A percentile compares a stretch with the other conserved stretches of the same genome.
phyloP scores from a whole-genome alignment of 2,797 vertebrate species.

The Pangasius djambal region DNA sequence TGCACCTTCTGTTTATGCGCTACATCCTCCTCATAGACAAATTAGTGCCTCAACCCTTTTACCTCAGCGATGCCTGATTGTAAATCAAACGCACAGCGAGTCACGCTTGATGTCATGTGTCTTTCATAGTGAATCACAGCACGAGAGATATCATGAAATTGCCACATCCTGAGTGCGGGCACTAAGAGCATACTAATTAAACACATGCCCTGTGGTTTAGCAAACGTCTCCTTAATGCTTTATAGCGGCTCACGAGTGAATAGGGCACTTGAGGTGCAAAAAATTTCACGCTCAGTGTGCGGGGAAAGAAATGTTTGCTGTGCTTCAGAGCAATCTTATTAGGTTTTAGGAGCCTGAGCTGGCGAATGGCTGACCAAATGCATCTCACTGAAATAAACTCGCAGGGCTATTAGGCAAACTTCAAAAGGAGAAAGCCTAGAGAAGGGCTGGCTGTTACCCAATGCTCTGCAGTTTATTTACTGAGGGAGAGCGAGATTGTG shows the following conservation, averaged over 20 bases:
- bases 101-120: constrained; percentile 22
- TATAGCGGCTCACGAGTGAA: not conserved
- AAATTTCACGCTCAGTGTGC: not conserved
- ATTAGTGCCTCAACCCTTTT: not conserved
- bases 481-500: not conserved
- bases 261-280: constrained; percentile 15
- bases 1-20: not conserved
- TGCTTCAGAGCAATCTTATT: constrained; percentile 44
- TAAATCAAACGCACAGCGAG: not conserved
- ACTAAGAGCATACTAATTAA: constrained; percentile 33
- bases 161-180: not conserved
- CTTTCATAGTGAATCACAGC: constrained; percentile 14
- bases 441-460: not conserved
- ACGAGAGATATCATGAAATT: constrained; percentile 16
- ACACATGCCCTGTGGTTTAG: not conserved
- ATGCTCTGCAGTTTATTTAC: constrained; percentile 12
- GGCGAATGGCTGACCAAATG: constrained; percentile 37
- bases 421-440: constrained; percentile 40
- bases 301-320: constrained; percentile 26
- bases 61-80: not conserved
- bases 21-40: not conserved
- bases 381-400: constrained; percentile 35
- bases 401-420: constrained; percentile 38
- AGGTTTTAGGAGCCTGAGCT: constrained; percentile 33
- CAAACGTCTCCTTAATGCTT: not conserved